These are phyloP conservation scores for Tetragonula carbonaria DNA, from an alignment of 2,888 invertebrate genomes.

Conservation along the genomic window DNA sequence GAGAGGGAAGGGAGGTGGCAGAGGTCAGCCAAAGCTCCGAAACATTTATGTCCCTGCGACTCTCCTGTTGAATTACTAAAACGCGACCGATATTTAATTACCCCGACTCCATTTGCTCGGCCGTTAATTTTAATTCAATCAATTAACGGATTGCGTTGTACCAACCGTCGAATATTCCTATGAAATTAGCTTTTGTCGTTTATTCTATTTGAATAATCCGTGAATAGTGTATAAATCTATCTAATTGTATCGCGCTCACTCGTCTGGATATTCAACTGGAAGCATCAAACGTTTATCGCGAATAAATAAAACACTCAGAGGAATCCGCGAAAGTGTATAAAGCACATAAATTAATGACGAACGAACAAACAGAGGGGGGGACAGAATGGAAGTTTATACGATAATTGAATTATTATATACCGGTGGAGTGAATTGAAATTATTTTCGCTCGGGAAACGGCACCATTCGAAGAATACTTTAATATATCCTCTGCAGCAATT, in stretches of 20 bases:
- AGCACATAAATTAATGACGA: background rate
- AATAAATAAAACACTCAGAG: background rate
- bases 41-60: no score
- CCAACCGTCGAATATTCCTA: background rate
- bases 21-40: background rate
- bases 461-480: no score
- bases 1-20: background rate
- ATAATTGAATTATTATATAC: no score
- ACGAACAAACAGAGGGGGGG: background rate
- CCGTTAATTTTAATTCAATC: constrained; percentile 26
- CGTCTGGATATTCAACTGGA: background rate
- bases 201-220: background rate
- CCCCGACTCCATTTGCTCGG: constrained; percentile 6
- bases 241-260: background rate
- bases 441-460: no score
- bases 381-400: no score
- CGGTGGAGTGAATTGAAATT: no score
- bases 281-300: background rate
- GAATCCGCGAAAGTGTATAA: background rate
- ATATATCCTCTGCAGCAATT: no score
- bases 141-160: constrained; percentile 15
- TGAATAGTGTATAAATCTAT: background rate
- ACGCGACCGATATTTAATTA: constrained; percentile 34
- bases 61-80: constrained; percentile 3
- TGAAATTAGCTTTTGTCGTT: constrained; percentile 7